Evolutionary conservation across 1,140 invertebrate species (phyloP), one percentile per base, ranked within the genome.

Genomic region (Pachyrhynchus sulphureomaculatus): DNA sequence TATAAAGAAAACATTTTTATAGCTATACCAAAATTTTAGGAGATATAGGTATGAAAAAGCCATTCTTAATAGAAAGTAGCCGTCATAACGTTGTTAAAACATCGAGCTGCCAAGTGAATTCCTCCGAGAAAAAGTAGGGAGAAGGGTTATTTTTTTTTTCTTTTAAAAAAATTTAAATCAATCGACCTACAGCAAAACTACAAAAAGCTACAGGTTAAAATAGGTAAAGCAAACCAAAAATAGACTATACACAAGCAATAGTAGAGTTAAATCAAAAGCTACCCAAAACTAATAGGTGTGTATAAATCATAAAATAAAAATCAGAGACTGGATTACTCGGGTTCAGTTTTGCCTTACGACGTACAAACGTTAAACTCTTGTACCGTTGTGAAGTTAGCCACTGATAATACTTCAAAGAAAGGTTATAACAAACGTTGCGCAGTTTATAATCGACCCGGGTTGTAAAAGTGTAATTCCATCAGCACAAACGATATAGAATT

Each of bases 311-410:
- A 68, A 72, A 71, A 65, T 59, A 64, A 70, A 29, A 72, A 72
- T 67, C 69, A 72, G 73, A 73, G 70, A 73, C 72, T 73, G 72
- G 62, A 71, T 65, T 6, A 63, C 62, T 67, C 59, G 52, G 64
- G 66, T 73, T 62, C 65, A 44, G 66, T 69, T 72, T 73, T 72
- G 72, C 71, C 69, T 71, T 70, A 68, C 65, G 58, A 66, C 41
- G 36, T 65, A 64, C 65, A 68, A 70, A 54, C 65, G 69, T 49
- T 33, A 34, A 69, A 60, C 65, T 69, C 64, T 37, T 21, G 45
- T 34, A 60, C 65, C 44, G 37, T 36, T 67, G 48, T 67, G 67
- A 61, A 55, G 21, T 54, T 15, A 32, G 52, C 60, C 52, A 10
- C 2, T 12, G 10, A 48, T 34, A 8, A 15, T 1, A 9, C 24